These are phyloP conservation scores for Drosophila mayri DNA, from an alignment of 1,140 invertebrate species.

Conservation along the genomic window DNA sequence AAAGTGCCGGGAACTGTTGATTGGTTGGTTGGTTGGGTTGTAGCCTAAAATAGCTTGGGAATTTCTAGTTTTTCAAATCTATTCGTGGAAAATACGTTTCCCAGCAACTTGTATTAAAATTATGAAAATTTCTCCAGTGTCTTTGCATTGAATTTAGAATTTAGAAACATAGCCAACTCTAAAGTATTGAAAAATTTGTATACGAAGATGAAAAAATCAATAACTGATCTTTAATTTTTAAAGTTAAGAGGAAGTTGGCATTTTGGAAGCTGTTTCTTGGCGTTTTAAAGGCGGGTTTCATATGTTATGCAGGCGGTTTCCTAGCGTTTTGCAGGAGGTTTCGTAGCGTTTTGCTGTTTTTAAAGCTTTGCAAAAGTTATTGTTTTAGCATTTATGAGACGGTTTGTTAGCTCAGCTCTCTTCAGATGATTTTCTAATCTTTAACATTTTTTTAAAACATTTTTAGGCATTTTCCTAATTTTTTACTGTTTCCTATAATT, in stretches of 20 bases:
- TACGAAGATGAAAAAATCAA: not conserved
- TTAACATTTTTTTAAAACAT: fast-evolving
- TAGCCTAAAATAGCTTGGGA: not conserved
- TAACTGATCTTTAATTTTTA: not conserved
- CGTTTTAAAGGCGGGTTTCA: not conserved
- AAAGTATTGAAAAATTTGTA: not conserved
- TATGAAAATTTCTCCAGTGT: slow-evolving; percentile 9
- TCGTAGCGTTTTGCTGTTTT: not conserved
- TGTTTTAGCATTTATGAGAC: too few relatives aligned
- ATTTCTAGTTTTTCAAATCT: slow-evolving; percentile 6
- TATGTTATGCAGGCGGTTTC: not conserved
- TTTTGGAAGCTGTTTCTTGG: not conserved
- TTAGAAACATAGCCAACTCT: slow-evolving; percentile 7
- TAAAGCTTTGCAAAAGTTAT: too few relatives aligned
- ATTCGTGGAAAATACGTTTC: slow-evolving; percentile 6
- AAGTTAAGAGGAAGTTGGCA: not conserved
- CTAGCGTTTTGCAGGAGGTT: not conserved
- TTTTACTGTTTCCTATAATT: not conserved
- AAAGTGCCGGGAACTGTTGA: not conserved
- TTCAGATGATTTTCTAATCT: fast-evolving
- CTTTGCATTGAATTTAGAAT: slow-evolving; percentile 12
- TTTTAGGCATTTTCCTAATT: too few relatives aligned
- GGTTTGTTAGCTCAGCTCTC: too few relatives aligned
- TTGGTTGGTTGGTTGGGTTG: not conserved
- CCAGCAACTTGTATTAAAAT: slow-evolving; percentile 13